phyloP scores from a whole-genome alignment of 2,888 invertebrate genomes.

The Elgonia sp. region DNA sequence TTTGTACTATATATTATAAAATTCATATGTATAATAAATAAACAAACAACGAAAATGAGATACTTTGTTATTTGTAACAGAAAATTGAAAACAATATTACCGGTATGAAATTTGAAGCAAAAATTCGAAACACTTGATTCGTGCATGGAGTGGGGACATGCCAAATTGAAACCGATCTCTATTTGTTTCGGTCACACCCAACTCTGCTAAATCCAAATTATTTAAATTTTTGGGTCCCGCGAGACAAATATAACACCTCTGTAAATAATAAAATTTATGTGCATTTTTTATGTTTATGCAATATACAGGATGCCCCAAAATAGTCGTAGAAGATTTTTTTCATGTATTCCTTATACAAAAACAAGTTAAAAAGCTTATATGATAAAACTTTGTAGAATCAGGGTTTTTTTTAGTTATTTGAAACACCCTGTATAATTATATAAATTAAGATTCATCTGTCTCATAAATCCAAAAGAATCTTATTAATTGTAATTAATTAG shows the following conservation, averaged over 20 bases:
- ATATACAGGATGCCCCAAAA: too few species aligned
- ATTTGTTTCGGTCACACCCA: background rate
- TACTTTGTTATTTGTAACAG: background rate
- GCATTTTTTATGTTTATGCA: too few species aligned
- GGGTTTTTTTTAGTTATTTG: too few species aligned
- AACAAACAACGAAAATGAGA: background rate
- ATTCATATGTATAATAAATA: background rate
- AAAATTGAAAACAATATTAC: too few species aligned
- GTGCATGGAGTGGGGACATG: background rate
- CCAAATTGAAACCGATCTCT: background rate
- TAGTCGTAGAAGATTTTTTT: too few species aligned
- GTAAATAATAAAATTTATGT: background rate
- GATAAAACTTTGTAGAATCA: too few species aligned
- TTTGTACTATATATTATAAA: background rate
- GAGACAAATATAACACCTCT: slow-evolving; percentile 6
- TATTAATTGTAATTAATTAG: too few species aligned
- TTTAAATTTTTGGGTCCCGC: background rate
- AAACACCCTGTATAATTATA: too few species aligned
- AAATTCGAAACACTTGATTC: background rate
- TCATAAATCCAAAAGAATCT: too few species aligned
- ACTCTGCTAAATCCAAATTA: background rate
- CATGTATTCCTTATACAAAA: too few species aligned
- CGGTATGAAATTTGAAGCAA: background rate
- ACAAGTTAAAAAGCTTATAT: too few species aligned
- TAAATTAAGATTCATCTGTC: too few species aligned